Base-by-base conservation (phyloP, 1,140 invertebrate genomes). In the Kradibia gibbosae region DNA sequence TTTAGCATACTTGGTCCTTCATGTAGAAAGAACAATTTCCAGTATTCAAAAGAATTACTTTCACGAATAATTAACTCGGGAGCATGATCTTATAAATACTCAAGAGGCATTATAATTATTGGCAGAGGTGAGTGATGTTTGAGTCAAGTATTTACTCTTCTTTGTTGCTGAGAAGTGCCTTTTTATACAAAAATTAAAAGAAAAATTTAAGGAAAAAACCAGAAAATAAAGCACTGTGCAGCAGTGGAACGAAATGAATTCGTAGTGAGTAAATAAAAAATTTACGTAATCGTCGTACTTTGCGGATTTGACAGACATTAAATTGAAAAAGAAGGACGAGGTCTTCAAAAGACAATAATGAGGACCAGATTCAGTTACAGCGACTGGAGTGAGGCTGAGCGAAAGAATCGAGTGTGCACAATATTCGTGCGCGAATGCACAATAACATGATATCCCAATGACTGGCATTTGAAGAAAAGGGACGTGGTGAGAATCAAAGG, bases 401-500 rank as follows among this genome's bases (percentile, higher is more conserved):
- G 34, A 3, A 31, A 53, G 39, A 75, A 28, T 20, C 4, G 15
- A 53, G 28, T 45, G 25, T 53, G 10, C 25, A 0, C 50, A 36
- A 1, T 13, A 1, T 36, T 25, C 48, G 53, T 28, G 22, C 28
- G 7, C 39, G n/a, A 45, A 13, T 62, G 36, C 20, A 31, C 55
- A 62, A 76, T 65, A 77, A 50, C 39, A 48, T 13, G 70, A 72
- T 13, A 25, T 20, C n/a, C 75, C n/a, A 67, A 50, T 48, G 62
- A 78, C 42, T 53, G 36, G 76, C 42, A n/a, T 25, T 53, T 53
- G 78, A 84, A 83, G 82, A 82, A n/a, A 86, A 83, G 79, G 84
- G 85, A 83, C 87, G 85, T 87, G 86, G 87, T 88, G 85, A 88
- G 87, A 88, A 87, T 82, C 53, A 81, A 86, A 86, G 83, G 85